These are phyloP conservation scores for Drosophila mimica DNA, from an alignment of 2,888 invertebrate genomes.

Conservation along the genomic window DNA sequence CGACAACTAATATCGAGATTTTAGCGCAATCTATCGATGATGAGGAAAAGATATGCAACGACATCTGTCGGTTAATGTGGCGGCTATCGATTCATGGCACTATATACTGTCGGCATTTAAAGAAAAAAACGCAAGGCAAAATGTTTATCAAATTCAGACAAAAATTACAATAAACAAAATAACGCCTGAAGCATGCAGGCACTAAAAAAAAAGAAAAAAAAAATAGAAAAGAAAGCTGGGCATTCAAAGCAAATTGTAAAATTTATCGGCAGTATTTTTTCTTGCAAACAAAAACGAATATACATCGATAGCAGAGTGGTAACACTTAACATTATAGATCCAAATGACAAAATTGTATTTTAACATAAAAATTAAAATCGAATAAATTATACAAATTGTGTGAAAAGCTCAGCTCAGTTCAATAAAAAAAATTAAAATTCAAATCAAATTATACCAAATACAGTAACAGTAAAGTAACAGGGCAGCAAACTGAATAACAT, in stretches of 20 bases:
- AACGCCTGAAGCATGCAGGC: background rate
- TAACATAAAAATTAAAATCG: background rate
- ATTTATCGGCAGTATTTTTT: background rate
- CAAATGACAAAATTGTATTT: background rate
- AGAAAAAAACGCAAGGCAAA: background rate
- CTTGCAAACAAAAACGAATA: constrained; percentile 38
- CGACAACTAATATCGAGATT: background rate
- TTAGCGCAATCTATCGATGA: too few relatives aligned
- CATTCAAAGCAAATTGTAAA: background rate
- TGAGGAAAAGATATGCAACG: background rate
- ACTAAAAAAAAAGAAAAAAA: background rate
- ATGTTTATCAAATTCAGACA: background rate
- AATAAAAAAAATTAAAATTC: background rate
- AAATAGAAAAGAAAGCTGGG: background rate
- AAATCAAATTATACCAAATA: background rate
- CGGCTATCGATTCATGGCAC: background rate
- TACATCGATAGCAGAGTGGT: constrained; percentile 20
- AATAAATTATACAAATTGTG: background rate
- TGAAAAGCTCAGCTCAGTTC: background rate
- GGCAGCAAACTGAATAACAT: constrained; percentile 19
- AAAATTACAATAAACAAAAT: background rate
- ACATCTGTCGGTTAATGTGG: background rate
- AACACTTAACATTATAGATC: background rate
- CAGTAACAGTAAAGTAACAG: constrained; percentile 15
- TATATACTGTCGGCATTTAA: background rate